Evolutionary conservation across 2,888 invertebrate genomes (phyloP).

Genomic region (Lepas anatifera): DNA sequence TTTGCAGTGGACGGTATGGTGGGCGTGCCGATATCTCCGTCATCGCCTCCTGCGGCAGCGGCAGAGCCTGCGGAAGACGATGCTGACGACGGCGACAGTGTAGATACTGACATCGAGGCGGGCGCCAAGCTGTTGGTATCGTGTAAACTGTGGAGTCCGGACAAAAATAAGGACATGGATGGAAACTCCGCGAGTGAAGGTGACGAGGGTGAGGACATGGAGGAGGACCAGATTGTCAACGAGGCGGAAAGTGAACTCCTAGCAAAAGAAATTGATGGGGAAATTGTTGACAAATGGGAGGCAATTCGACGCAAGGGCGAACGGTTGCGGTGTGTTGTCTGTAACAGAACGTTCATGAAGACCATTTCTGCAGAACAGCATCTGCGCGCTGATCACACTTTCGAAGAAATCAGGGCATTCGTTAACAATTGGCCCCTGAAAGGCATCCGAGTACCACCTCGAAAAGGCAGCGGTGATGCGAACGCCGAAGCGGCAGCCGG

Average conservation of each 20-base stretch:
- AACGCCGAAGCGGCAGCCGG: no score
- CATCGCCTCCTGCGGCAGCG: not conserved
- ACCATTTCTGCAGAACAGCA: not conserved
- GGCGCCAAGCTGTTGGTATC: constrained; percentile 5
- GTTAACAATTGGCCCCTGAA: not conserved
- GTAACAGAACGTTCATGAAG: not conserved
- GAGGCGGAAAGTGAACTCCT: not conserved
- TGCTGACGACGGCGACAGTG: not conserved
- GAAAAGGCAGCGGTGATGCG: not conserved
- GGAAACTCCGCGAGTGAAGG: no score
- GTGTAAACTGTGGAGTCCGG: constrained; percentile 5
- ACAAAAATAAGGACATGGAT: not conserved
- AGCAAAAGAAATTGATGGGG: not conserved
- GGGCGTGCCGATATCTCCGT: not conserved
- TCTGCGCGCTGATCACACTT: not conserved
- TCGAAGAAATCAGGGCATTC: not conserved
- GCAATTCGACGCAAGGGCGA: not conserved
- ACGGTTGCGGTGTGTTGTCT: not conserved
- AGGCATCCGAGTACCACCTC: not conserved
- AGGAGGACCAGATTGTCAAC: not conserved
- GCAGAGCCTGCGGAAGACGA: not conserved
- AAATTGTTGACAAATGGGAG: constrained; percentile 1
- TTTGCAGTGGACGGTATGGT: not conserved
- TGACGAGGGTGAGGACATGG: not conserved
- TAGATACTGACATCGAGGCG: not conserved